Base-by-base conservation (phyloP, 2,797 vertebrate species). In the Syngnathus acus region DNA sequence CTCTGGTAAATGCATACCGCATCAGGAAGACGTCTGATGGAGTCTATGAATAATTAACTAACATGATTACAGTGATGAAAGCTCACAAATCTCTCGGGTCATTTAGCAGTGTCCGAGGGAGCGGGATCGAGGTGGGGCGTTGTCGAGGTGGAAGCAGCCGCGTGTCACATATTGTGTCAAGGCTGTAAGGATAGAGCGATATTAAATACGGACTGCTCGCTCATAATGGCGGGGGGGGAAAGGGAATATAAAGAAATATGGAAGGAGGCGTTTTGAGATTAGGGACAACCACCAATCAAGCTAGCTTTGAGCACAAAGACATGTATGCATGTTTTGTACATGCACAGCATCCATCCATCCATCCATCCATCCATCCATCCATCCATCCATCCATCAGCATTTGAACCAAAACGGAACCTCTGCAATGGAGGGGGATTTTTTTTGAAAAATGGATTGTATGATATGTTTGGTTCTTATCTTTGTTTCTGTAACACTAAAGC, bases 21-120 rank as follows among this genome's bases (percentile, higher is more conserved):
- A 89, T 81, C 82, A 88, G 84, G 86, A 88, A 82, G 84, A 89
- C 78, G 75, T 74, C 81, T 88, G 89, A 85, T 85, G 84, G 84
- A 88, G 72, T 61, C 78, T 65, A 85, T 91, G 78, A 90, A 92
- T 91, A 90, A 90, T 90, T 91, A 85, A 92, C 72, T 74, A 87
- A 74, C 78, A 80, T 89, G 88, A 91, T 90, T 89, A 90, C 84
- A 78, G 73, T 90, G 88, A 92, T 89, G 83, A 88, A 91, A 89
- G 89, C 75, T 67, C 77, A 72, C 73, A 82, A 83, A 87, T 84
- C 81, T 84, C 78, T 87, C 81, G 81, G 74, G 68, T 83, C 83
- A 81, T 88, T 88, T 88, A 86, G 82, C 79, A 84, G 78, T 71
- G 74, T 77, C 69, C 66, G 32, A 53, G 73, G 65, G 71, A 76